Percentiles rank a stretch among this genome's conserved stretches.
Evolutionary conservation across 2,113 vertebrate genomes (phyloP).

Genomic region (Bombycilla garrulus): DNA sequence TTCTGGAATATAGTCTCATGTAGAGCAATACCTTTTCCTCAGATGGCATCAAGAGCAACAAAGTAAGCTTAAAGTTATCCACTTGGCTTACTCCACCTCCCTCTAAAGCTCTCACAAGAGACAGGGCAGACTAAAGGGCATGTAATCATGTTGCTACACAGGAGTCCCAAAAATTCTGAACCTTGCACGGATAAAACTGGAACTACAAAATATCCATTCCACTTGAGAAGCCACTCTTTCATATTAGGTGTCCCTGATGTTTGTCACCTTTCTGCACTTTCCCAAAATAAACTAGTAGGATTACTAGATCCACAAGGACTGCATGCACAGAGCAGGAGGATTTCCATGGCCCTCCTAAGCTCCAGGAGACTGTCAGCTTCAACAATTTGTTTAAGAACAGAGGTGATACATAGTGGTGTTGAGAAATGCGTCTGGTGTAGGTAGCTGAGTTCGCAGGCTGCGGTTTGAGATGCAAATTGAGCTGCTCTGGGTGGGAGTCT

Average conservation of each 20-base stretch:
- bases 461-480: background rate
- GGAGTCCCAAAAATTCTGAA: background rate
- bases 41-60: slow-evolving; percentile 9
- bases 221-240: background rate
- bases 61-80: background rate
- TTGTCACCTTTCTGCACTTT: background rate
- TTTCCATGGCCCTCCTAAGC: background rate
- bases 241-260: background rate
- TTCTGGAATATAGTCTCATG: slow-evolving; percentile 12
- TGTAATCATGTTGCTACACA: background rate
- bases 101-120: background rate
- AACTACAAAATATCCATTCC: background rate
- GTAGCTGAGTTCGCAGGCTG: background rate
- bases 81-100: background rate
- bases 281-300: background rate
- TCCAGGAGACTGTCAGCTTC: background rate
- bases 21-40: slow-evolving; percentile 28
- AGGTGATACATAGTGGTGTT: background rate
- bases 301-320: background rate
- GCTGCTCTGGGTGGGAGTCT: background rate
- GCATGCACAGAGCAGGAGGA: background rate
- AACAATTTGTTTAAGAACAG: background rate
- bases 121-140: background rate
- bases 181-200: background rate
- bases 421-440: background rate